Conservation (phyloP, 2,888 invertebrate genomes). For the Stomorhina lunata region DNA sequence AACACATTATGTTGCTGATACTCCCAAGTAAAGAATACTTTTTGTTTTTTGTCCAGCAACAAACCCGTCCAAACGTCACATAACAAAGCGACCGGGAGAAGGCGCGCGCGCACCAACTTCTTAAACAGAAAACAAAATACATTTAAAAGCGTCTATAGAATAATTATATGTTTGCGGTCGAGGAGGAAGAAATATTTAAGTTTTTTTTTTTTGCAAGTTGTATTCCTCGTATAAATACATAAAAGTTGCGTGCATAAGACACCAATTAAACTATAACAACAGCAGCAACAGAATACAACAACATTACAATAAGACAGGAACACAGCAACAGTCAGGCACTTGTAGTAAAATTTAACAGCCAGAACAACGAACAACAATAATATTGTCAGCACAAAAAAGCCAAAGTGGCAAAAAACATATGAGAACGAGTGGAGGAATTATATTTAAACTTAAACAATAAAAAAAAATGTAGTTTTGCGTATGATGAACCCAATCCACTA, state of each 20-base stretch:
- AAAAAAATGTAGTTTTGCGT: slow-evolving; percentile 50
- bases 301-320: no score
- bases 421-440: neutral
- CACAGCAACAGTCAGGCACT: neutral
- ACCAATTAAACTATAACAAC: slow-evolving; percentile 48
- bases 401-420: slow-evolving; percentile 37
- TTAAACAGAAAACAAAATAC: slow-evolving; percentile 12
- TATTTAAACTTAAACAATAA: neutral
- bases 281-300: neutral
- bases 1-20: slow-evolving; percentile 12
- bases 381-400: slow-evolving; percentile 4
- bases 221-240: neutral
- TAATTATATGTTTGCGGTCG: slow-evolving; percentile 51
- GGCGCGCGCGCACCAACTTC: neutral
- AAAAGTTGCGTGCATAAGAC: slow-evolving; percentile 45
- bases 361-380: slow-evolving; percentile 12
- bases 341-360: slow-evolving; percentile 2
- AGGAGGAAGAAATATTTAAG: neutral
- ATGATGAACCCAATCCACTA: slow-evolving; percentile 53
- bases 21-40: neutral
- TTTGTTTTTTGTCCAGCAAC: neutral
- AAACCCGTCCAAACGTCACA: slow-evolving; percentile 34
- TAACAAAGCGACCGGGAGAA: neutral
- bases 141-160: slow-evolving; percentile 35
- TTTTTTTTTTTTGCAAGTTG: no score